Conservation (phyloP, 1,140 invertebrate species). For the Pristionchus pacificus region DNA sequence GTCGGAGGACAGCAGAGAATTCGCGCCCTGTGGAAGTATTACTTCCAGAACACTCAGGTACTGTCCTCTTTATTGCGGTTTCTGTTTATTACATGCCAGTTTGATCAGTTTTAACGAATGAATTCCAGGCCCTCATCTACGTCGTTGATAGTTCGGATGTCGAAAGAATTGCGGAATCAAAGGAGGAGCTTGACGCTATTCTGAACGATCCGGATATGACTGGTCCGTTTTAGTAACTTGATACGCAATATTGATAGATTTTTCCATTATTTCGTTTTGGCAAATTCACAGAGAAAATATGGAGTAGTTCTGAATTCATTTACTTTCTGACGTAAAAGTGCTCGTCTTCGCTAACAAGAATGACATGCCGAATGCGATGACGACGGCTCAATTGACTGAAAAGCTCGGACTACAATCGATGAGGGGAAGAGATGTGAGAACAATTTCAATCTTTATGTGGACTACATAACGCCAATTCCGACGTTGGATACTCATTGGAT, state of each 20-base stretch:
- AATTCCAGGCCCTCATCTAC: conserved; percentile 10
- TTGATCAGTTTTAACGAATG: not conserved
- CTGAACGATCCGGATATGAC: conserved; percentile 2
- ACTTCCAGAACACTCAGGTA: conserved; percentile 8
- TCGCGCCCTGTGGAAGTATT: conserved; percentile 13
- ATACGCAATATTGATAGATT: no score
- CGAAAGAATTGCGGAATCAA: not conserved
- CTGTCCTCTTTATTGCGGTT: no score
- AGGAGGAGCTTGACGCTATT: not conserved
- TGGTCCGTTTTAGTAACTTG: not conserved
- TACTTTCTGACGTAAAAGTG: not conserved
- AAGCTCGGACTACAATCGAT: not conserved
- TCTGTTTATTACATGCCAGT: no score
- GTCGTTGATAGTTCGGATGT: conserved; percentile 6
- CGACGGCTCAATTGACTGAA: not conserved
- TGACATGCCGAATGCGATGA: conserved; percentile 5
- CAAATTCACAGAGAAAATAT: no score
- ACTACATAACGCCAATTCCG: no score
- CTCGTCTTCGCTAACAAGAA: conserved; percentile 15
- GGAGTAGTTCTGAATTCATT: no score
- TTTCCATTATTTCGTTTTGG: no score
- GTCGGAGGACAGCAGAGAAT: conserved; percentile 8
- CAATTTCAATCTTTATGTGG: no score
- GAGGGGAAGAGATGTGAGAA: not conserved
- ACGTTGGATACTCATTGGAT: not conserved